Evolutionary conservation across 1,140 invertebrate genomes (phyloP).

Genomic region (Drosophila azteca): DNA sequence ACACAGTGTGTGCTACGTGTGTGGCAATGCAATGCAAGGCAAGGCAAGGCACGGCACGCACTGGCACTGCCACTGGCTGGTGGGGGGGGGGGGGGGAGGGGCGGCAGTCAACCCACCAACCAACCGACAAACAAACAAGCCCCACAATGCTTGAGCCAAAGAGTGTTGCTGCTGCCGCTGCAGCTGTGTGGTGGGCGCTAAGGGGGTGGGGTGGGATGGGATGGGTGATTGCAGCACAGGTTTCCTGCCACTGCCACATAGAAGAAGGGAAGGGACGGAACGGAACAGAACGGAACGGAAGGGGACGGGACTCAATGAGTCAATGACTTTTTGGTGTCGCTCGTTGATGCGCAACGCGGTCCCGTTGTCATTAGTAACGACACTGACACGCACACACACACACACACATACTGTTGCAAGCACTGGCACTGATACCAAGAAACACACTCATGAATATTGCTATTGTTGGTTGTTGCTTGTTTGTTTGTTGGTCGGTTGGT

Average conservation of each 20-base stretch:
- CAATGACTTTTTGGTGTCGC: slow-evolving; percentile 79
- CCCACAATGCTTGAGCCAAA: slow-evolving; percentile 59
- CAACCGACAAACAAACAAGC: slow-evolving; percentile 71
- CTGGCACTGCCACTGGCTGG: slow-evolving; percentile 22
- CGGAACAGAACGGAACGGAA: slow-evolving; percentile 1
- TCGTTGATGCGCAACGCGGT: slow-evolving; percentile 76
- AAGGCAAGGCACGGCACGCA: slow-evolving; percentile 49
- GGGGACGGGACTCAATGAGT: slow-evolving; percentile 68
- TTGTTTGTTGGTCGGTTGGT: not conserved
- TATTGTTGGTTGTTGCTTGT: slow-evolving; percentile 40
- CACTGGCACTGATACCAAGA: slow-evolving; percentile 4
- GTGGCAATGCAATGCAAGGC: slow-evolving; percentile 1
- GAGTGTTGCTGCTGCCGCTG: slow-evolving; percentile 43
- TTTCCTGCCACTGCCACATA: slow-evolving; percentile 13
- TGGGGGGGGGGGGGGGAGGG: slow-evolving; percentile 1
- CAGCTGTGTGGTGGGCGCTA: slow-evolving; percentile 5
- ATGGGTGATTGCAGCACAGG: not conserved
- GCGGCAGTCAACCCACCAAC: slow-evolving; percentile 33
- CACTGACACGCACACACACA: slow-evolving; percentile 41
- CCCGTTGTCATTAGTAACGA: slow-evolving; percentile 80
- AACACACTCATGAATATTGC: slow-evolving; percentile 35
- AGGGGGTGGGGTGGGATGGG: slow-evolving; percentile 6
- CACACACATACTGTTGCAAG: slow-evolving; percentile 9
- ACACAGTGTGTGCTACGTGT: slow-evolving; percentile 22
- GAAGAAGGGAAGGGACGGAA: not conserved